Percentiles rank a stretch among this genome's conserved stretches.
phyloP scores from a whole-genome alignment of 2,113 vertebrate genomes.

The Choloepus hoffmanni region DNA sequence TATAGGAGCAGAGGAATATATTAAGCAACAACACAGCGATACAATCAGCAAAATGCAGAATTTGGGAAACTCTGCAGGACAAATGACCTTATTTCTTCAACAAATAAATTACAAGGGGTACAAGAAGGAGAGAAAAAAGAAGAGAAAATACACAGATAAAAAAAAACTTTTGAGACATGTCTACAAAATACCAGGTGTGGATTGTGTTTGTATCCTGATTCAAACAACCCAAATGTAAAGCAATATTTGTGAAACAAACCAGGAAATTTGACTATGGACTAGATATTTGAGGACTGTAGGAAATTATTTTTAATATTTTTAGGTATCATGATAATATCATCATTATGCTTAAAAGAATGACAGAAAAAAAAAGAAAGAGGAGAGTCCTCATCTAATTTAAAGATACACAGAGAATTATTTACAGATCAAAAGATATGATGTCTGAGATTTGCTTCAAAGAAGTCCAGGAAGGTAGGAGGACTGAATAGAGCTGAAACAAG shows the following conservation, averaged over 20 bases:
- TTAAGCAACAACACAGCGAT: neutral
- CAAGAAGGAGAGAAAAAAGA: neutral
- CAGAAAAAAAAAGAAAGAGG: neutral
- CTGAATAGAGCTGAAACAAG: neutral
- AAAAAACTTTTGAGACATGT: neutral
- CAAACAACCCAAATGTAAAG: neutral
- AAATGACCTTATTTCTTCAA: neutral
- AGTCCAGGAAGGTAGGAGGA: neutral
- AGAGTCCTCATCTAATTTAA: neutral
- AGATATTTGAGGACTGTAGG: neutral
- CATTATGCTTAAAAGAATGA: neutral
- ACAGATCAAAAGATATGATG: fast-evolving
- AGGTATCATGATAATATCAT: neutral
- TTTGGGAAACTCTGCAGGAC: neutral
- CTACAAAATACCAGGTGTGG: neutral
- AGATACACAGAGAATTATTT: neutral
- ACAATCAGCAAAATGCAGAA: neutral
- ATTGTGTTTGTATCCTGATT: neutral
- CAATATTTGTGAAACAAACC: neutral
- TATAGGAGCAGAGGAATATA: neutral
- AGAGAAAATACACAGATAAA: neutral
- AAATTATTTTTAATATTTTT: neutral
- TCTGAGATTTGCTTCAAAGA: neutral
- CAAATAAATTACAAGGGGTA: neutral
- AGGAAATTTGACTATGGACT: neutral